phyloP scores from a whole-genome alignment of 2,797 vertebrate genomes.

The Hoplostethus atlanticus region DNA sequence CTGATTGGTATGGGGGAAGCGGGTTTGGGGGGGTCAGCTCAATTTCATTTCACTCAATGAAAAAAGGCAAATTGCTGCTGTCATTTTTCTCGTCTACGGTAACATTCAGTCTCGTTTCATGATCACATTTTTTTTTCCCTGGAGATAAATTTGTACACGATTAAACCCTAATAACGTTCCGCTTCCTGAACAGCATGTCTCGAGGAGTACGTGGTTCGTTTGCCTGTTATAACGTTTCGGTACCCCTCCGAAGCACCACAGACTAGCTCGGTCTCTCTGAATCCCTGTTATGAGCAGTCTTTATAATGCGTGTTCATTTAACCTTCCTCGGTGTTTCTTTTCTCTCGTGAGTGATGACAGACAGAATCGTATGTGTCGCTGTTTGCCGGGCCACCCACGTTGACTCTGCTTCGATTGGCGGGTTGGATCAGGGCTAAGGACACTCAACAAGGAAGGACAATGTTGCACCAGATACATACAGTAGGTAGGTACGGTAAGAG shows the following conservation, averaged over 20 bases:
- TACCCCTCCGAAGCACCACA: constrained; percentile 18
- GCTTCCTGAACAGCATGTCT: not conserved
- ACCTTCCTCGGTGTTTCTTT: constrained; percentile 17
- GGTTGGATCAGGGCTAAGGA: constrained; percentile 34
- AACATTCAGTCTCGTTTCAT: constrained; percentile 12
- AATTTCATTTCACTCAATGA: not conserved
- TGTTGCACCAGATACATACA: constrained; percentile 64
- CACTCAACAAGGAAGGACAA: constrained; percentile 38
- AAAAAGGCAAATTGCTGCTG: not conserved
- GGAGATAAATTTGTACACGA: constrained; percentile 17
- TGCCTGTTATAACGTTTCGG: constrained; percentile 40
- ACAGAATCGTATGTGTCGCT: constrained; percentile 14
- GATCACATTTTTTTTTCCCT: constrained; percentile 1
- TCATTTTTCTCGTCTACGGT: not conserved
- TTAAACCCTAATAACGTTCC: not conserved
- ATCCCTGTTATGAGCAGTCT: constrained; percentile 12
- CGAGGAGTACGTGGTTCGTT: constrained; percentile 12
- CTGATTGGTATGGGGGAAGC: not conserved
- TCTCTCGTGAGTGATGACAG: not conserved
- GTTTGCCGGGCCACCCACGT: constrained; percentile 24
- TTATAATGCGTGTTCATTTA: constrained; percentile 28
- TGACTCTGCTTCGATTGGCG: constrained; percentile 48
- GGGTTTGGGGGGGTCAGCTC: not conserved
- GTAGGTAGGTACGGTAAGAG: constrained; percentile 35
- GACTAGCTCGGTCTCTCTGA: constrained; percentile 12